These are phyloP conservation scores for Hetaerina titia DNA, from an alignment of 2,888 invertebrate species.

Conservation along the genomic window DNA sequence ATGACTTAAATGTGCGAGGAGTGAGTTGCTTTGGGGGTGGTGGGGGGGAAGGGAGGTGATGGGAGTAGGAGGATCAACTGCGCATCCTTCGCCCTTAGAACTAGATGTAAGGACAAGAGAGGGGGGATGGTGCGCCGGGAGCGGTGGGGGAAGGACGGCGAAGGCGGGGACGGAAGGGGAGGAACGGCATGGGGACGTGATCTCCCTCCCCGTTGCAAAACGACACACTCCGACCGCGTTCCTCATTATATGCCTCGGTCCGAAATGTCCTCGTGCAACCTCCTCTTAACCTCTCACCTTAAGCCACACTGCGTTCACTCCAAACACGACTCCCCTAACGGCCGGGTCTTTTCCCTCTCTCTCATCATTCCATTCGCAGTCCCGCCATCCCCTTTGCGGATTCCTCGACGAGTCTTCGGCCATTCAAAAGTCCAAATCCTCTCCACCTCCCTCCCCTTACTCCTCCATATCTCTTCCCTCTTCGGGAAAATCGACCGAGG, in stretches of 20 bases:
- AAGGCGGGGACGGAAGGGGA: background rate
- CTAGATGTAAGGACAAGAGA: background rate
- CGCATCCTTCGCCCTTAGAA: background rate
- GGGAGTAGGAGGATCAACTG: background rate
- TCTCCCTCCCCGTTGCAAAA: background rate
- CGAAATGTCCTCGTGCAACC: conserved; percentile 38
- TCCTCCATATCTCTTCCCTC: background rate
- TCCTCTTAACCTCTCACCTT: conserved; percentile 57
- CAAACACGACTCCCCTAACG: background rate
- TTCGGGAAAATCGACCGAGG: too few relatives aligned
- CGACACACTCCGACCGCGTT: conserved; percentile 28
- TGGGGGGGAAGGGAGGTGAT: background rate
- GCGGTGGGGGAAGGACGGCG: too few relatives aligned
- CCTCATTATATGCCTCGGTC: conserved; percentile 51
- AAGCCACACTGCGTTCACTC: conserved; percentile 16
- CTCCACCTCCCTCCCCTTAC: background rate
- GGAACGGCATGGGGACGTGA: background rate
- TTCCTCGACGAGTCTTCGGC: background rate
- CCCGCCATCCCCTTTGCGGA: background rate
- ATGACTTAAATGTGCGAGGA: background rate
- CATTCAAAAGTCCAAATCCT: too few relatives aligned
- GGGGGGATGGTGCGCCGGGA: background rate
- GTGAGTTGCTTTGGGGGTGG: background rate
- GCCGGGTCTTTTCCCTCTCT: background rate
- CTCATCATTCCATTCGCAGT: background rate